phyloP scores from a whole-genome alignment of 2,797 vertebrate genomes.

The Malacoraja senta region DNA sequence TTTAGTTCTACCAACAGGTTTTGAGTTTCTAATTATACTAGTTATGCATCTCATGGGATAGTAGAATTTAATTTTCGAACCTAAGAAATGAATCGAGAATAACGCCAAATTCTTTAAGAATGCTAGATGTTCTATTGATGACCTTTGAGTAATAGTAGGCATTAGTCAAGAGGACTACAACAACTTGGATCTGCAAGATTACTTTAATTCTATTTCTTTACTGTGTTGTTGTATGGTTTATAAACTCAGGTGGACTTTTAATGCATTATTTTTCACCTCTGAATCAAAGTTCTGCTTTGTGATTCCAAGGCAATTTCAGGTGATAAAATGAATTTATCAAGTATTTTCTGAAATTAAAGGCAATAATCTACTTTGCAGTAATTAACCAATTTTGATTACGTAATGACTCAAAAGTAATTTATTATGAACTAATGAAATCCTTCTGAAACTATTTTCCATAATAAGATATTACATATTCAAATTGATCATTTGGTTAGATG shows the following conservation, averaged over 20 bases:
- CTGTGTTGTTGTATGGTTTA: background rate
- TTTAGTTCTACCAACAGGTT: no score
- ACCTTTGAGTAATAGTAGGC: background rate
- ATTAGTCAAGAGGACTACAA: background rate
- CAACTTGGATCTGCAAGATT: background rate
- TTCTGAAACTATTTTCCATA: background rate
- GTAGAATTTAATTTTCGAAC: background rate
- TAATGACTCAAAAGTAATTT: background rate
- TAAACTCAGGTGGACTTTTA: background rate
- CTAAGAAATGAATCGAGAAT: background rate
- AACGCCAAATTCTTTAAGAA: background rate
- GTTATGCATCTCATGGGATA: background rate
- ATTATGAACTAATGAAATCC: background rate
- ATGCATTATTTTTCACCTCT: background rate
- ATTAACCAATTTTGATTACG: background rate
- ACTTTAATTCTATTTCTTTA: background rate
- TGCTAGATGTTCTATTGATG: background rate
- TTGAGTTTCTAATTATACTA: background rate
- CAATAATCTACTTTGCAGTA: background rate
- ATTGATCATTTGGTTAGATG: background rate
- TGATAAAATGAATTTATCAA: background rate
- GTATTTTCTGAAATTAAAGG: background rate
- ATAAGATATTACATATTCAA: background rate
- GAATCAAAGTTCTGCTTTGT: background rate
- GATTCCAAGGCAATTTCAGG: background rate